Percentiles rank a stretch among this genome's conserved stretches.
Conservation (phyloP, 2,797 vertebrate genomes). For the Karalla daura region DNA sequence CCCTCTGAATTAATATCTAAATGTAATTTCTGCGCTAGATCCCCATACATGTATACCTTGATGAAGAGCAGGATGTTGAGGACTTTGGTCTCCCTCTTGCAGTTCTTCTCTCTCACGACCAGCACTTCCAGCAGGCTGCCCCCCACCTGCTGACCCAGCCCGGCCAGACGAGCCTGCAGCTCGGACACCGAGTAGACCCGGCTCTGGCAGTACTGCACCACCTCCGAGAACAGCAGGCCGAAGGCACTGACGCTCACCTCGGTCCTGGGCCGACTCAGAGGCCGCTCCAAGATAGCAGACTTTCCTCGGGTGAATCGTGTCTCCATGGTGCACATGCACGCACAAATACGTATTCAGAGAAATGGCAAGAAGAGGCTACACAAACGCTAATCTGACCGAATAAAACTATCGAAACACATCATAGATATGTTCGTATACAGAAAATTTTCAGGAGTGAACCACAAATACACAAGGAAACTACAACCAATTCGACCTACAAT, state of each 20-base stretch:
- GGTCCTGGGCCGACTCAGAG: conserved; percentile 83
- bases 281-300: conserved; percentile 86
- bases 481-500: no score
- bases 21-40: background rate
- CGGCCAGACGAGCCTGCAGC: conserved; percentile 88
- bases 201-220: conserved; percentile 93
- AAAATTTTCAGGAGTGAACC: no score
- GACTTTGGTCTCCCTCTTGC: conserved; percentile 88
- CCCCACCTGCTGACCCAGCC: conserved; percentile 87
- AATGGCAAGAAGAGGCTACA: background rate
- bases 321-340: no score
- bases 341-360: no score
- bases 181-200: conserved; percentile 91
- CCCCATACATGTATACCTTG: conserved; percentile 73
- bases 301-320: conserved; percentile 89
- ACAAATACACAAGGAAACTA: no score
- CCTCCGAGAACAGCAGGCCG: conserved; percentile 90
- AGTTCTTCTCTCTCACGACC: conserved; percentile 87
- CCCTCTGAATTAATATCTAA: no score
- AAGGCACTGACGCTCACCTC: conserved; percentile 91
- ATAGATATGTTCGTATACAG: no score
- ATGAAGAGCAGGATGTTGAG: conserved; percentile 89
- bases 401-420: no score
- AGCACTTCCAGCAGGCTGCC: conserved; percentile 87
- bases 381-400: background rate